Evolutionary conservation across 2,888 invertebrate genomes (phyloP).

Genomic region (Penaeus monodon): DNA sequence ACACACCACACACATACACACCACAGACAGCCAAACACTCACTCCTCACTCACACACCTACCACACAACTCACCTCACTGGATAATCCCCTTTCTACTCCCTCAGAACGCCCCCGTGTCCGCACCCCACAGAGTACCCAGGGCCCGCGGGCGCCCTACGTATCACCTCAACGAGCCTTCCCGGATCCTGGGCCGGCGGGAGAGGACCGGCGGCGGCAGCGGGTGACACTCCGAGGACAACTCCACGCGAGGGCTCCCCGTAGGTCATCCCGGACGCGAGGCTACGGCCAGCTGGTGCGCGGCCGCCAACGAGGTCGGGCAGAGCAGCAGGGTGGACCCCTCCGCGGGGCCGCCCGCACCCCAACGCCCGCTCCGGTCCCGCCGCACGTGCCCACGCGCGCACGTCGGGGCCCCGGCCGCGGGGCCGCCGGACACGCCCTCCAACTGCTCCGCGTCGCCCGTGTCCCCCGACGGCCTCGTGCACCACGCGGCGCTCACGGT

Average conservation of each 20-base stretch:
- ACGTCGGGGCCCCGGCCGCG: conserved; percentile 46
- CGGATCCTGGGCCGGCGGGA: no score
- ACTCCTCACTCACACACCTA: no score
- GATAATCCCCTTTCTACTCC: no score
- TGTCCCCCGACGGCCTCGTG: not conserved
- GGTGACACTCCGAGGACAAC: conserved; percentile 76
- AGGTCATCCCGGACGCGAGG: conserved; percentile 36
- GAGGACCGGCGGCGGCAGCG: conserved; percentile 68
- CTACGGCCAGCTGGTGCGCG: conserved; percentile 54
- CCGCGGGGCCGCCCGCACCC: conserved; percentile 59
- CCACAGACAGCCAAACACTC: no score
- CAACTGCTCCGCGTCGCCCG: conserved; percentile 52
- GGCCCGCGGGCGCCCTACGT: no score
- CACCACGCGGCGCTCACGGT: conserved; percentile 11
- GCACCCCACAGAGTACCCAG: no score
- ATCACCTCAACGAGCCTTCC: no score
- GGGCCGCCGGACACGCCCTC: conserved; percentile 59
- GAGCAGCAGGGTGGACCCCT: conserved; percentile 45
- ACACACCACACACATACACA: no score
- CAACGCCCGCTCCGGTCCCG: conserved; percentile 61
- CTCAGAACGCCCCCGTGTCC: no score
- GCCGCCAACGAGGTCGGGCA: conserved; percentile 51
- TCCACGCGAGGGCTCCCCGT: conserved; percentile 41
- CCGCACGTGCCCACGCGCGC: conserved; percentile 27
- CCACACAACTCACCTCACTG: no score